Evolutionary conservation across 2,797 vertebrate genomes (phyloP).

Genomic region (Meda fulgida): DNA sequence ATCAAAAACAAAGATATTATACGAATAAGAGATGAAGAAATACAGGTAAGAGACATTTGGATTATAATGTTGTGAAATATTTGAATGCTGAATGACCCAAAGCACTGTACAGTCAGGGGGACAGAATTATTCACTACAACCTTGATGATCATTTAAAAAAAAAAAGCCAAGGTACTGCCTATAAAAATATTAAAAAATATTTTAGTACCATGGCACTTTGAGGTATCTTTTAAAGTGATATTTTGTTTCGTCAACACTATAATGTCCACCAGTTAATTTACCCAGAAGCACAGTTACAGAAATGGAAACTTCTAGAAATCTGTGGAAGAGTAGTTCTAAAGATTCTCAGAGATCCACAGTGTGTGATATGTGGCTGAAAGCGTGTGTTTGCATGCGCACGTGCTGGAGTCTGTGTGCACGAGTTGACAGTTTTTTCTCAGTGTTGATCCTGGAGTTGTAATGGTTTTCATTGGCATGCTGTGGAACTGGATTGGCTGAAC

Average conservation of each 20-base stretch:
- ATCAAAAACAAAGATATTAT: neutral
- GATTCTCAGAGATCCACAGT: neutral
- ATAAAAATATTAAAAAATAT: too few relatives aligned
- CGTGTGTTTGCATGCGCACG: neutral
- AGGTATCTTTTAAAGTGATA: neutral
- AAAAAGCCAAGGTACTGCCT: neutral
- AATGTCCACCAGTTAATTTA: neutral
- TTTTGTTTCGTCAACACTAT: neutral
- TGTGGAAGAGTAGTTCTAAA: neutral
- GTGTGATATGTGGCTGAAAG: neutral
- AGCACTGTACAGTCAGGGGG: too few relatives aligned
- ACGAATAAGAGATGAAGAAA: neutral
- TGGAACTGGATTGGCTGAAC: constrained; percentile 55
- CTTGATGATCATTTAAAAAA: neutral
- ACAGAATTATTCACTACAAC: neutral
- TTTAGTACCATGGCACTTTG: neutral
- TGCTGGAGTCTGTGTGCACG: constrained; percentile 22
- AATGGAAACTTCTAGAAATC: constrained; percentile 18
- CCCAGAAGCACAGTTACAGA: neutral
- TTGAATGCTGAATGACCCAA: neutral
- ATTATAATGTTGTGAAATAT: neutral
- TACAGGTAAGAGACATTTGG: neutral
- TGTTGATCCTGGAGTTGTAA: constrained; percentile 62
- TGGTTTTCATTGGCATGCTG: constrained; percentile 77
- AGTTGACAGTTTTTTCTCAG: constrained; percentile 34